Base-by-base conservation (phyloP, 2,113 vertebrate genomes). In the Eublepharis macularius region DNA sequence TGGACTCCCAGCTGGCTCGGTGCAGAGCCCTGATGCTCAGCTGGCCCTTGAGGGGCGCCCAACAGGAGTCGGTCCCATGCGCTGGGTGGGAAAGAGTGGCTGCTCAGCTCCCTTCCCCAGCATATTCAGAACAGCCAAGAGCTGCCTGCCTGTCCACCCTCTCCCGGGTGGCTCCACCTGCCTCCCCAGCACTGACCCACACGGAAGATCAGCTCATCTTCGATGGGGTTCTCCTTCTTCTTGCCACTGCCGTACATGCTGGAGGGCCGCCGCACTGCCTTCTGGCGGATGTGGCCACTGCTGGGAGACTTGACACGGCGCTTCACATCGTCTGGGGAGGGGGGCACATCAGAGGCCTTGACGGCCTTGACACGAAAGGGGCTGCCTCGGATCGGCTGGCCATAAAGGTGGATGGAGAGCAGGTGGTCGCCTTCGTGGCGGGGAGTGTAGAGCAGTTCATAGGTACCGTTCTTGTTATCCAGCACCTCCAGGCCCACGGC, bases 181-280 rank as follows among this genome's bases (percentile, higher is more conserved):
- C 5, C 72, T 19, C 13, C 74, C 68, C 0, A 2, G 19, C 60
- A 49, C 97, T 96, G 95, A 99, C 98, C 98, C 4, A 99, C 98
- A 11, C 98, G 97, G 90, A 97, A 98, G 93, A 97, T 96, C 45
- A 97, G 96, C 72, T 97, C 97, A 0, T 97, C 97, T 83, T 97
- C 97, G 0, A 97, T 97, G 32, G 97, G 97, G 89, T 97, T 97
- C 92, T 97, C 97, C 92, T 99, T 99, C 88, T 98, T 97, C 93
- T 98, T 99, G 92, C 95, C 95, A 0, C 97, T 98, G 96, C 98
- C 97, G 93, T 99, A 99, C 98, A 99, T 99, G 94, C 98, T 99
- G 90, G 98, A 98, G 6, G 98, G 98, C 45, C 98, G 96, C 1
- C 98, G 95, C 43, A 99, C 97, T 0, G 98, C 98, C 86, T 99